Percentiles rank a stretch among this genome's conserved stretches.
Evolutionary conservation across 2,797 vertebrate genomes (phyloP).

Genomic region (Crax fasciolata): DNA sequence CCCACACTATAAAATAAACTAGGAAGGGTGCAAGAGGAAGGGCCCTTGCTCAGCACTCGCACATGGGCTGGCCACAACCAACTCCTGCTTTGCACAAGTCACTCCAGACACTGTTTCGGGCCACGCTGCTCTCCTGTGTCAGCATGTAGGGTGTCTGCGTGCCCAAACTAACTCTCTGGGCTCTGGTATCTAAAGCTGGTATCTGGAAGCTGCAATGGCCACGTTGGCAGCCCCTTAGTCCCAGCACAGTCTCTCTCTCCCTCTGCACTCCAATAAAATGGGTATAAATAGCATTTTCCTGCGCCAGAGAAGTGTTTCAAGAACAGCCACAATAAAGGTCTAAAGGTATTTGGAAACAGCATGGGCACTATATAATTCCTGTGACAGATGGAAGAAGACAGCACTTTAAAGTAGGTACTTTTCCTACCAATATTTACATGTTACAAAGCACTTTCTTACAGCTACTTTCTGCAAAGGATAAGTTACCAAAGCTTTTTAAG

Average conservation of each 20-base stretch:
- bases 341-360: background rate
- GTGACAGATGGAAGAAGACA: slow-evolving; percentile 6
- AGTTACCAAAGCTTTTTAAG: slow-evolving; percentile 65
- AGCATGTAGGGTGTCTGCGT: background rate
- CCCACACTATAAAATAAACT: background rate
- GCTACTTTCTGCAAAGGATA: slow-evolving; percentile 68
- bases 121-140: background rate
- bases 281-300: background rate
- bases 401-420: slow-evolving; percentile 44
- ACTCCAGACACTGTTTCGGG: background rate
- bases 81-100: background rate
- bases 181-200: background rate
- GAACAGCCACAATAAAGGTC: slow-evolving; percentile 6
- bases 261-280: background rate
- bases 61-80: background rate
- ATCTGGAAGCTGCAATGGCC: background rate
- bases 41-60: background rate
- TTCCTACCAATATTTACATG: slow-evolving; percentile 57
- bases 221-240: rapidly evolving
- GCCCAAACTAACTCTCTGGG: background rate
- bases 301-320: background rate
- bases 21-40: background rate
- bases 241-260: background rate
- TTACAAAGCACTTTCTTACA: slow-evolving; percentile 68
- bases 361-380: background rate